phyloP scores from a whole-genome alignment of 2,888 invertebrate species.

The Ommatoiulus sabulosus region DNA sequence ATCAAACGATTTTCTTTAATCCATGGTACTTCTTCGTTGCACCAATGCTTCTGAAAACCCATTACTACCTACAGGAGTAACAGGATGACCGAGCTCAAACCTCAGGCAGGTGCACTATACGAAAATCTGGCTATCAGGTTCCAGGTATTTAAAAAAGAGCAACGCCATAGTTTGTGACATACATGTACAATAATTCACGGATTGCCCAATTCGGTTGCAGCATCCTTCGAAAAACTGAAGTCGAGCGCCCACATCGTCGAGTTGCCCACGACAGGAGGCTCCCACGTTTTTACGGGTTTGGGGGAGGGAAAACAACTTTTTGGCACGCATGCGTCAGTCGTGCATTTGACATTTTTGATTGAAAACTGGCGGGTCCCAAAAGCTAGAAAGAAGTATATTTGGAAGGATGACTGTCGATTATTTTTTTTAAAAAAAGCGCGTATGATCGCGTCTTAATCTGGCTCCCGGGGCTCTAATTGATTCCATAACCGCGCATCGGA shows the following conservation, averaged over 20 bases:
- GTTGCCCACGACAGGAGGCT: neutral
- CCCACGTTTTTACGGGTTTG: neutral
- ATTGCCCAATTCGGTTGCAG: too few relatives aligned
- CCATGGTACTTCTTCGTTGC: too few relatives aligned
- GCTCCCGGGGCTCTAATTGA: constrained; percentile 34
- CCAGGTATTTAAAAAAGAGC: too few relatives aligned
- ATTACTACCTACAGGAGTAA: too few relatives aligned
- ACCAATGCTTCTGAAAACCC: too few relatives aligned
- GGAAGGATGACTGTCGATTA: constrained; percentile 3
- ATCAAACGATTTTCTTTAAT: too few relatives aligned
- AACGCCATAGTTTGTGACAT: too few relatives aligned
- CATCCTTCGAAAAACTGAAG: too few relatives aligned
- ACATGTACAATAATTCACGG: neutral
- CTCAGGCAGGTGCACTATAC: too few relatives aligned
- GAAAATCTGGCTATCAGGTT: too few relatives aligned
- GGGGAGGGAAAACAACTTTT: neutral
- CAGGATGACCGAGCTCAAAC: too few relatives aligned
- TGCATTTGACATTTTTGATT: constrained; percentile 27
- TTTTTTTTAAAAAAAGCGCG: constrained; percentile 7
- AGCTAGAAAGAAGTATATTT: neutral
- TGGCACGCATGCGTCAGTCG: constrained; percentile 21
- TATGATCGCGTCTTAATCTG: constrained; percentile 34
- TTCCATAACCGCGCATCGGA: constrained; percentile 34
- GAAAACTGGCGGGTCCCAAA: constrained; percentile 7
- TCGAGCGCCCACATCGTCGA: neutral